A percentile compares a stretch with the other conserved stretches of the same genome.
phyloP scores from a whole-genome alignment of 2,797 vertebrate genomes.

The Buphagus erythrorhynchus region DNA sequence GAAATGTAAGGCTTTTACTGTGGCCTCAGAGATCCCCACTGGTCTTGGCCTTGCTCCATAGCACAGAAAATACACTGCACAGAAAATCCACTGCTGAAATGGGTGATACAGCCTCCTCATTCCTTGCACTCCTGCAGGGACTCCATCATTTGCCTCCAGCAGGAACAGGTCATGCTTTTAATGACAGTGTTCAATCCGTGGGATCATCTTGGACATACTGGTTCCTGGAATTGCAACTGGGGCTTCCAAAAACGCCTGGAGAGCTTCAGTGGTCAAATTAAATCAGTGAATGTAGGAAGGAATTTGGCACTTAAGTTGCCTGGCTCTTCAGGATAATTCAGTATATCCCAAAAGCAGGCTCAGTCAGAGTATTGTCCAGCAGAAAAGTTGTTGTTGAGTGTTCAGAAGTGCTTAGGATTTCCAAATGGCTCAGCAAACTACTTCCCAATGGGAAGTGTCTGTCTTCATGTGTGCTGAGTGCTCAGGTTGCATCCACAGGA shows the following conservation, averaged over 20 bases:
- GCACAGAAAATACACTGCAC: neutral
- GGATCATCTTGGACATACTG: neutral
- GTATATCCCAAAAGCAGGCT: neutral
- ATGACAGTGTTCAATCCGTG: neutral
- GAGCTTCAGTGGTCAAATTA: constrained; percentile 49
- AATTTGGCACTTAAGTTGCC: neutral
- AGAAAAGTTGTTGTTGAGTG: neutral
- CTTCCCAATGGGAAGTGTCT: neutral
- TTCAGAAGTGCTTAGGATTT: neutral
- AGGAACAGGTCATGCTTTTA: constrained; percentile 30
- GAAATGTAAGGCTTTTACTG: neutral
- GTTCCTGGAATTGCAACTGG: neutral
- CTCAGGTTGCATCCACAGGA: neutral
- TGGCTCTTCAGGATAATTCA: neutral
- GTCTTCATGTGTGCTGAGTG: neutral
- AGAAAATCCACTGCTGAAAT: neutral
- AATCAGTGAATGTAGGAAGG: neutral
- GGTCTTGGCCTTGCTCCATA: neutral
- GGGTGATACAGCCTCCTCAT: neutral
- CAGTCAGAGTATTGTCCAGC: neutral
- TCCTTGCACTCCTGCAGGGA: neutral
- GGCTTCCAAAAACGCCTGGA: constrained; percentile 8
- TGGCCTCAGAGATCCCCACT: neutral
- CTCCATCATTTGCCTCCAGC: constrained; percentile 3
- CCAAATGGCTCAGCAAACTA: neutral